Base-by-base conservation (phyloP, 1,140 invertebrate genomes). In the Apocrypta bakeri region DNA sequence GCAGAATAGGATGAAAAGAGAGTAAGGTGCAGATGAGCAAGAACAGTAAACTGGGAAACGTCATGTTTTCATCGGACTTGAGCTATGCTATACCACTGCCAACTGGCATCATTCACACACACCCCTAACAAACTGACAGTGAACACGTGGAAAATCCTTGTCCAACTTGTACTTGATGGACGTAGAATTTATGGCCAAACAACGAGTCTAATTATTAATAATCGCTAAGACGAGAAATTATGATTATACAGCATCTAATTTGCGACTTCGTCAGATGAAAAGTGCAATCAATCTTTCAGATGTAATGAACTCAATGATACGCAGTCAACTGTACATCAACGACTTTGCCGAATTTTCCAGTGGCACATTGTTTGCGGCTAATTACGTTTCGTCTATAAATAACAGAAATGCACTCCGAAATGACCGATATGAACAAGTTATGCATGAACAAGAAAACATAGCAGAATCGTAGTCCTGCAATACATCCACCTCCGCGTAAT, bases 111-210 rank as follows among this genome's bases (percentile, higher is more conserved):
- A 71, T 63, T 80, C 56, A 72, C n/a, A 9, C 33, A 7, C 14
- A 56, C 4, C 25, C 31, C 71, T 48, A 33, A 74, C 56, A 48
- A 21, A 0, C n/a, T 74, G 82, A 82, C 84, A 85, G 78, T 69
- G 33, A 40, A 83, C 72, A 79, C 69, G 56, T 73, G 33, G 77
- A 83, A 77, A 81, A 74, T 81, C 64, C 75, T 83, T 79, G 84
- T 81, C 27, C 42, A 82, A 83, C 63, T 82, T 78, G 73, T 63
- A 33, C 9, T n/a, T 27, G 48, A 80, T 25, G n/a, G 24, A 21
- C 31, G n/a, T 11, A n/a, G n/a, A 42, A 72, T 72, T 72, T 37
- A 72, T 72, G 7, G 33, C 24, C 24, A 25, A 33, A 72, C 9
- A 66, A 72, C 9, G 21, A 72, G 37, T 11, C 33, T 72, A 72